Evolutionary conservation across 2,113 vertebrate genomes (phyloP).

Genomic region (Protobothrops flavoviridis): DNA sequence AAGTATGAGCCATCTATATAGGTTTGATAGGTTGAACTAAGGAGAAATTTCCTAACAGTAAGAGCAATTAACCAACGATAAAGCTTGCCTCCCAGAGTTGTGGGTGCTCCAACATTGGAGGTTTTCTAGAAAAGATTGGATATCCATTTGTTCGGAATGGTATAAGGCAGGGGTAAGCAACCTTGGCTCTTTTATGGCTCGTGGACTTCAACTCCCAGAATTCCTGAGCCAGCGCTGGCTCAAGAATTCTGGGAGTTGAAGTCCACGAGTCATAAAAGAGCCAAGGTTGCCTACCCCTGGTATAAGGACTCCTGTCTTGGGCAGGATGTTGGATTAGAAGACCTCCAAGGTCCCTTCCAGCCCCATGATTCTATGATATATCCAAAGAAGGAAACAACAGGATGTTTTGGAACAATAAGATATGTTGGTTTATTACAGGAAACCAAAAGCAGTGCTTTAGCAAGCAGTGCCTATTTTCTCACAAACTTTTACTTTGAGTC

Average conservation of each 20-base stretch:
- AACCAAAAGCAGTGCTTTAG: not conserved
- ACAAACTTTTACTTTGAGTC: not conserved
- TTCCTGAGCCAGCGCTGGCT: too few species aligned
- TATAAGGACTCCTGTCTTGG: not conserved
- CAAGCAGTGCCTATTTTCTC: not conserved
- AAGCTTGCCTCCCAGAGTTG: not conserved
- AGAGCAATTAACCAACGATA: not conserved
- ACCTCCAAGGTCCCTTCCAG: not conserved
- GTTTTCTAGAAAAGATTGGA: not conserved
- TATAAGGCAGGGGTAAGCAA: too few species aligned
- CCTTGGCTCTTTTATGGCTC: too few species aligned
- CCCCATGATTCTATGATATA: not conserved
- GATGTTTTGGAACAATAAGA: not conserved
- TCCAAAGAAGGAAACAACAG: not conserved
- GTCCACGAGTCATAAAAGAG: too few species aligned
- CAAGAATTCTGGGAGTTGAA: too few species aligned
- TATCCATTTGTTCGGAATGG: not conserved
- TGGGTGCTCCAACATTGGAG: not conserved
- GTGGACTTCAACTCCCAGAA: too few species aligned
- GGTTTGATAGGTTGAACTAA: not conserved
- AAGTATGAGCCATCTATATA: not conserved
- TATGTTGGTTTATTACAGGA: not conserved
- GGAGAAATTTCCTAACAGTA: not conserved
- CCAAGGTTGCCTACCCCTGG: too few species aligned
- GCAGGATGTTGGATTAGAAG: not conserved